A percentile compares a stretch with the other conserved stretches of the same genome.
These are phyloP conservation scores for Conus ventricosus DNA, from an alignment of 1,140 invertebrate genomes.

Conservation along the genomic window DNA sequence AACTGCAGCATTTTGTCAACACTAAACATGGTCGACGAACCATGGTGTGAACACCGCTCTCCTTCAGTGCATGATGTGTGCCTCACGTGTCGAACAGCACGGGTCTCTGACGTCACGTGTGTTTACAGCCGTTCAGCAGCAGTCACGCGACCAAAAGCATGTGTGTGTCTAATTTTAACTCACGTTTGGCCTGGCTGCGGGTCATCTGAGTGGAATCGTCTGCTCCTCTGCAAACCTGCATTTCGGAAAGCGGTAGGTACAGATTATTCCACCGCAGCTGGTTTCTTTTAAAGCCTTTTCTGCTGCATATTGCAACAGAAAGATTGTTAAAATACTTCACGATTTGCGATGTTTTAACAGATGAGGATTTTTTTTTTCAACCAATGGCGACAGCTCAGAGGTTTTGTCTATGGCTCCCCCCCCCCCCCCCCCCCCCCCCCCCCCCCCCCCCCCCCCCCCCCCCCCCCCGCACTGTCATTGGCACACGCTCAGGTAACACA, in stretches of 20 bases:
- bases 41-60: constrained; percentile 3
- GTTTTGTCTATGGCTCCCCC: background rate
- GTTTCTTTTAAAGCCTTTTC: background rate
- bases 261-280: too few relatives aligned
- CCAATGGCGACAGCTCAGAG: background rate
- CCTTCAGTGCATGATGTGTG: background rate
- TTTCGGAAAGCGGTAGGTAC: background rate
- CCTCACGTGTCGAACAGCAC: constrained; percentile 18
- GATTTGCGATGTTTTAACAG: background rate
- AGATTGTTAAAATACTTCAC: background rate
- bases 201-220: background rate
- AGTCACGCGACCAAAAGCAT: constrained; percentile 20
- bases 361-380: background rate
- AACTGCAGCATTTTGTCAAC: constrained; percentile 9
- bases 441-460: background rate
- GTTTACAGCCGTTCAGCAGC: background rate
- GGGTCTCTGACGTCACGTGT: constrained; percentile 20
- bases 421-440: background rate
- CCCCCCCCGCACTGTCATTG: background rate
- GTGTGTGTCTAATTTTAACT: constrained; percentile 4
- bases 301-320: background rate
- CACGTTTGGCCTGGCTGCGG: background rate
- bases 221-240: background rate
- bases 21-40: background rate
- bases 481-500: background rate